Evolutionary conservation across 2,888 invertebrate species (phyloP).

Genomic region (Melolontha melolontha): DNA sequence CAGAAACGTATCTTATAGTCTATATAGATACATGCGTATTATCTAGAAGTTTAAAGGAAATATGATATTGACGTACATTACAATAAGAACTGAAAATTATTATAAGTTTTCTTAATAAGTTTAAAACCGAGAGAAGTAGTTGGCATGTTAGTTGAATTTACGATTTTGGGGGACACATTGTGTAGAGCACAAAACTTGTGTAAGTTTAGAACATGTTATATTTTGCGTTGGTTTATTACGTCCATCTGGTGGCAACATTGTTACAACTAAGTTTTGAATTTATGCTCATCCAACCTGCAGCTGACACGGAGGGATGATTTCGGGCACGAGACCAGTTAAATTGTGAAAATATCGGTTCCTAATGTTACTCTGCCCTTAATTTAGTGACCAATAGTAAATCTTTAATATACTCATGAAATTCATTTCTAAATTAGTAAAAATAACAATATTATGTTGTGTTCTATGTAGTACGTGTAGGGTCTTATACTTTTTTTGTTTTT

Average conservation of each 20-base stretch:
- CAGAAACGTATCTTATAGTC: too few species aligned
- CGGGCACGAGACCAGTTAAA: constrained; percentile 23
- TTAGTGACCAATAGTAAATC: not conserved
- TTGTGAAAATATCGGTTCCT: constrained; percentile 9
- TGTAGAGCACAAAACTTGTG: not conserved
- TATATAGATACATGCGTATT: too few species aligned
- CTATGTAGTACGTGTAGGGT: too few species aligned
- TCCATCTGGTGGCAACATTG: constrained; percentile 48
- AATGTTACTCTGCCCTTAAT: constrained; percentile 17
- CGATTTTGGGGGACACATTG: not conserved
- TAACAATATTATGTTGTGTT: too few species aligned
- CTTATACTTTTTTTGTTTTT: too few species aligned
- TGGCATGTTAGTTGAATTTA: constrained; percentile 4
- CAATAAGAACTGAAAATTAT: too few species aligned
- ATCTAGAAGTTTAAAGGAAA: too few species aligned
- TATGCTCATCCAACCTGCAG: constrained; percentile 51
- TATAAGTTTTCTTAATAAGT: too few species aligned
- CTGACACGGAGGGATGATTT: constrained; percentile 45
- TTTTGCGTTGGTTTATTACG: constrained; percentile 43
- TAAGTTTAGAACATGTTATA: constrained; percentile 10
- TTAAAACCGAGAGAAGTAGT: not conserved
- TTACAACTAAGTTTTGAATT: constrained; percentile 49
- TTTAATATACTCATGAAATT: not conserved
- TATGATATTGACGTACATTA: too few species aligned
- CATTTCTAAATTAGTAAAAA: not conserved